phyloP scores from a whole-genome alignment of 2,888 invertebrate genomes.

The Pharmacophagus antenor region DNA sequence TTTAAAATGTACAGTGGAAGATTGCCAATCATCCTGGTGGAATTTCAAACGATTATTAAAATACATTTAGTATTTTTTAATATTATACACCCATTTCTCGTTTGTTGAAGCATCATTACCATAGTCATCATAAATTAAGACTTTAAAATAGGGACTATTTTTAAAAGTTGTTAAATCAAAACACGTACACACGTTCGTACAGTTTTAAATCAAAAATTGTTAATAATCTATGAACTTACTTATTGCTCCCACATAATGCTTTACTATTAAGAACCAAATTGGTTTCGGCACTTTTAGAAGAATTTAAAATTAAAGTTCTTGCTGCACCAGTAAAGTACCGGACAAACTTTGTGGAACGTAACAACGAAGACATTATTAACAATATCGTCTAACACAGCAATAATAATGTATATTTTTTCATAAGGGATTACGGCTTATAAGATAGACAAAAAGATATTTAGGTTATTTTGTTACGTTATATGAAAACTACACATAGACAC shows the following conservation, averaged over 20 bases:
- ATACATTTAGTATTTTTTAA: not conserved
- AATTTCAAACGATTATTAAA: not conserved
- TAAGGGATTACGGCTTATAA: not conserved
- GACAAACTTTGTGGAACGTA: constrained; percentile 87
- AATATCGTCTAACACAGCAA: constrained; percentile 3
- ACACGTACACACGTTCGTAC: too few species aligned
- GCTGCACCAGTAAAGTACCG: constrained; percentile 87
- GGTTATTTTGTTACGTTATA: constrained; percentile 67
- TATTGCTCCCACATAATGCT: constrained; percentile 60
- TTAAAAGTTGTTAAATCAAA: too few species aligned
- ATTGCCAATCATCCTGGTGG: not conserved
- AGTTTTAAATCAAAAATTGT: constrained; percentile 1
- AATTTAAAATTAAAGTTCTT: constrained; percentile 84
- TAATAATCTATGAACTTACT: constrained; percentile 49
- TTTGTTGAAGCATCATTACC: too few species aligned
- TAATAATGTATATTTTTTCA: not conserved
- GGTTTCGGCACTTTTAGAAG: constrained; percentile 83
- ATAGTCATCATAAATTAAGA: too few species aligned
- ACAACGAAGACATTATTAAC: constrained; percentile 82
- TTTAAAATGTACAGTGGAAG: too few species aligned
- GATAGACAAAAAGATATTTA: constrained; percentile 37
- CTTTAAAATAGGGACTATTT: not conserved
- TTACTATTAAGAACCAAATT: constrained; percentile 73
- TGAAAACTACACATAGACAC: not conserved
- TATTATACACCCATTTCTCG: too few species aligned